phyloP scores from a whole-genome alignment of 2,113 vertebrate species.

The Spheniscus mendiculus region DNA sequence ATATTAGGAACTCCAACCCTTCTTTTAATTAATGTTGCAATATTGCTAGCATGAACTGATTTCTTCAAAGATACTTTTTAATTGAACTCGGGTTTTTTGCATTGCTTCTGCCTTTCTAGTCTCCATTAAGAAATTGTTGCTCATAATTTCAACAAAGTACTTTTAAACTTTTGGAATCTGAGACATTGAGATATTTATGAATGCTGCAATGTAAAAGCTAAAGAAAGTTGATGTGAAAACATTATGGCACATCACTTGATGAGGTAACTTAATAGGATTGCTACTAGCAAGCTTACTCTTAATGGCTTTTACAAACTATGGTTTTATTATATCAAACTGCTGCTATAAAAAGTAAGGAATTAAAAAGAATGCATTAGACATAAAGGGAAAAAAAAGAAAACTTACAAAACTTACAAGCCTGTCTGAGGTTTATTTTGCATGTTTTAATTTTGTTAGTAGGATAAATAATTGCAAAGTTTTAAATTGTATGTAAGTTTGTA shows the following conservation, averaged over 20 bases:
- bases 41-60: neutral
- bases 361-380: neutral
- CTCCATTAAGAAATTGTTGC: neutral
- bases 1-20: neutral
- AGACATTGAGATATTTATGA: neutral
- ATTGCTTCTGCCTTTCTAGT: neutral
- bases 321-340: conserved; percentile 38
- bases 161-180: neutral
- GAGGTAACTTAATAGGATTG: conserved; percentile 46
- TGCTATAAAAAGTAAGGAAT: conserved; percentile 25
- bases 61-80: neutral
- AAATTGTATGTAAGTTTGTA: neutral
- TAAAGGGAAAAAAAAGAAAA: neutral
- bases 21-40: neutral
- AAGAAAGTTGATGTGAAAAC: neutral
- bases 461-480: neutral
- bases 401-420: neutral
- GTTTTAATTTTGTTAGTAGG: neutral
- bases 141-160: neutral
- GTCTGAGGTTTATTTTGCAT: neutral
- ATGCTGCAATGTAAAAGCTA: neutral
- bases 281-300: neutral
- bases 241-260: conserved; percentile 10
- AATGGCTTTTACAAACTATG: conserved; percentile 24
- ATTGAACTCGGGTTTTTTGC: neutral